Evolutionary conservation across 1,140 invertebrate species (phyloP).

Genomic region (Drosophila kanapiae): DNA sequence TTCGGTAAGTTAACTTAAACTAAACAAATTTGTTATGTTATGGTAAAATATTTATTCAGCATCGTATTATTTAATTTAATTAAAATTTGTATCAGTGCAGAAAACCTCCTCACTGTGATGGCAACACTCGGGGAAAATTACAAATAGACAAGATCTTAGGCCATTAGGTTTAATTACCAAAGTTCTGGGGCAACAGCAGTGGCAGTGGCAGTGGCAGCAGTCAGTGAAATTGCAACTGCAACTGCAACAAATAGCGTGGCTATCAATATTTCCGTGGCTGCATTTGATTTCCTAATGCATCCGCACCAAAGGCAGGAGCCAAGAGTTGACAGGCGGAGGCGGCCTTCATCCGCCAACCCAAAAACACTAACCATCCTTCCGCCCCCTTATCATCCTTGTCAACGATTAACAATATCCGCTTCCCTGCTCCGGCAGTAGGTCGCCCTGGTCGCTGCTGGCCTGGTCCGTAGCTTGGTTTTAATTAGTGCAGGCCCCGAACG

Average conservation of each 20-base stretch:
- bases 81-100: constrained; percentile 7
- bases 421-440: constrained; percentile 20
- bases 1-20: background rate
- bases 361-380: background rate
- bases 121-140: constrained; percentile 50
- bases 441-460: constrained; percentile 29
- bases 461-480: constrained; percentile 75
- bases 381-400: constrained; percentile 3
- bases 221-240: constrained; percentile 34
- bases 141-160: constrained; percentile 50
- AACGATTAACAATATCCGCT: constrained; percentile 66
- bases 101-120: constrained; percentile 22
- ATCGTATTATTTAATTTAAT: too few species aligned
- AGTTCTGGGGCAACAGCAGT: constrained; percentile 46
- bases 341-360: constrained; percentile 23
- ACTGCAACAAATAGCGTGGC: constrained; percentile 72
- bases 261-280: constrained; percentile 71
- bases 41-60: background rate
- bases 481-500: constrained; percentile 73
- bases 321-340: constrained; percentile 63
- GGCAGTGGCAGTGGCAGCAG: constrained; percentile 4
- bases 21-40: background rate
- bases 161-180: constrained; percentile 76
- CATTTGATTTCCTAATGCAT: constrained; percentile 77
- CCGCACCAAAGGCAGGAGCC: constrained; percentile 39